Percentiles rank a stretch among this genome's conserved stretches.
Conservation (phyloP, 2,888 invertebrate species). For the Dorcus parallelipipedus region DNA sequence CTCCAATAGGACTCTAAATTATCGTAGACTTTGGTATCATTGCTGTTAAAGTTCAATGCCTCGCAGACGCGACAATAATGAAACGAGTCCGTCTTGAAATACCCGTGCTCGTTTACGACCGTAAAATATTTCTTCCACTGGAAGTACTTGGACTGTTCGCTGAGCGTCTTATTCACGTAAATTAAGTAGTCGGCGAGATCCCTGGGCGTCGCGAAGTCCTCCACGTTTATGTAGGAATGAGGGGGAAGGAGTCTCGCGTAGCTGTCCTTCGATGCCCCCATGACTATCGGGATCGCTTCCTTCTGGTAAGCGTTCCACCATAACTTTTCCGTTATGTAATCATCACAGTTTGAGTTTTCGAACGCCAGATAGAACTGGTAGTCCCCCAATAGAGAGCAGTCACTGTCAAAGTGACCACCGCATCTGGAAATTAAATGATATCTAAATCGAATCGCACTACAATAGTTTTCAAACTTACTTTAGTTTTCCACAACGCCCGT, state of each 20-base stretch:
- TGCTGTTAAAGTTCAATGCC: slow-evolving; percentile 62
- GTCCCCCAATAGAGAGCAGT: slow-evolving; percentile 55
- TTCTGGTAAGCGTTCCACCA: slow-evolving; percentile 65
- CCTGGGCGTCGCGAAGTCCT: slow-evolving; percentile 52
- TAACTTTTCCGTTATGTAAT: slow-evolving; percentile 69
- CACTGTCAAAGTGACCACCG: slow-evolving; percentile 59
- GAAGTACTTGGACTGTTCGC: slow-evolving; percentile 52
- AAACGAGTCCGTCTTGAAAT: slow-evolving; percentile 57
- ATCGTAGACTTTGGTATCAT: slow-evolving; percentile 43
- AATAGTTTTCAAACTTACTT: slow-evolving; percentile 25
- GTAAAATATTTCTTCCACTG: slow-evolving; percentile 58
- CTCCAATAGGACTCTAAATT: slow-evolving; percentile 48
- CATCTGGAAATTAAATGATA: slow-evolving; percentile 51
- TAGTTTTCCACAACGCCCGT: slow-evolving; percentile 55
- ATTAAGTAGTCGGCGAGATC: slow-evolving; percentile 55
- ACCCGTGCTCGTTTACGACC: slow-evolving; percentile 65
- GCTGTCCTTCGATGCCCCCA: slow-evolving; percentile 54
- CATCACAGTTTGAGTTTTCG: slow-evolving; percentile 66
- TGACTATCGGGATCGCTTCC: slow-evolving; percentile 62
- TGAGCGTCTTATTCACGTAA: slow-evolving; percentile 48
- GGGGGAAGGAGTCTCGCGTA: slow-evolving; percentile 58
- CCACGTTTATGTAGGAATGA: slow-evolving; percentile 59
- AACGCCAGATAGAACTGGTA: slow-evolving; percentile 70
- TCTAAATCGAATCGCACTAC: too few species aligned
- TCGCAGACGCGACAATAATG: slow-evolving; percentile 67